phyloP scores from a whole-genome alignment of 1,140 invertebrate genomes.

The Drosophila arizonae region DNA sequence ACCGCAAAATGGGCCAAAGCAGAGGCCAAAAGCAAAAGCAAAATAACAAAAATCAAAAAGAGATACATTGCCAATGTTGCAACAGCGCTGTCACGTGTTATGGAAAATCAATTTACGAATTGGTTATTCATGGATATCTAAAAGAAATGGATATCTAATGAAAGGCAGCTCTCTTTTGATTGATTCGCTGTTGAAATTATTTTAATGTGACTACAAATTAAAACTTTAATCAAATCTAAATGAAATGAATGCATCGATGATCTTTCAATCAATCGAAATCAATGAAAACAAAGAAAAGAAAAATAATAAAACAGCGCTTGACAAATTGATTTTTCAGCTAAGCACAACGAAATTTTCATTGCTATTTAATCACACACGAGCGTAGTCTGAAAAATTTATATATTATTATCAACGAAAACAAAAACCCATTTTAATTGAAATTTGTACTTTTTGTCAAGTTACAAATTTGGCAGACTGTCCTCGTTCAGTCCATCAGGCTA shows the following conservation, averaged over 20 bases:
- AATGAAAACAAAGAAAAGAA: constrained; percentile 2
- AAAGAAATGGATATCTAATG: background rate
- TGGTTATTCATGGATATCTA: background rate
- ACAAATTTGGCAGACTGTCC: too few species aligned
- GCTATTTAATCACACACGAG: background rate
- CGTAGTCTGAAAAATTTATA: too few species aligned
- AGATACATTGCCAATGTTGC: constrained; percentile 18
- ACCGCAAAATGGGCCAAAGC: constrained; percentile 51
- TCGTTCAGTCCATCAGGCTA: constrained; percentile 6
- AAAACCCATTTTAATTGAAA: too few species aligned
- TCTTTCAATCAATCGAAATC: constrained; percentile 25
- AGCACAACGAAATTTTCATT: constrained; percentile 1
- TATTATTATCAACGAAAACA: too few species aligned
- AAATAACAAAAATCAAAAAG: background rate
- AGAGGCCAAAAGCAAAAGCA: background rate
- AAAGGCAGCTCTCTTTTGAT: background rate
- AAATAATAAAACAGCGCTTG: constrained; percentile 4
- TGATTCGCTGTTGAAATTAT: background rate
- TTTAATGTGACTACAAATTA: constrained; percentile 29
- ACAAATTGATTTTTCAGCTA: constrained; percentile 36
- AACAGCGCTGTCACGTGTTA: constrained; percentile 39
- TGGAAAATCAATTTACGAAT: constrained; percentile 50
- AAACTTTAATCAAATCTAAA: constrained; percentile 1
- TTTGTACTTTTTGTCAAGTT: too few species aligned
- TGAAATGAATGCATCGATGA: constrained; percentile 18